These are phyloP conservation scores for Thamnaconus septentrionalis DNA, from an alignment of 2,113 vertebrate genomes.

Conservation along the genomic window DNA sequence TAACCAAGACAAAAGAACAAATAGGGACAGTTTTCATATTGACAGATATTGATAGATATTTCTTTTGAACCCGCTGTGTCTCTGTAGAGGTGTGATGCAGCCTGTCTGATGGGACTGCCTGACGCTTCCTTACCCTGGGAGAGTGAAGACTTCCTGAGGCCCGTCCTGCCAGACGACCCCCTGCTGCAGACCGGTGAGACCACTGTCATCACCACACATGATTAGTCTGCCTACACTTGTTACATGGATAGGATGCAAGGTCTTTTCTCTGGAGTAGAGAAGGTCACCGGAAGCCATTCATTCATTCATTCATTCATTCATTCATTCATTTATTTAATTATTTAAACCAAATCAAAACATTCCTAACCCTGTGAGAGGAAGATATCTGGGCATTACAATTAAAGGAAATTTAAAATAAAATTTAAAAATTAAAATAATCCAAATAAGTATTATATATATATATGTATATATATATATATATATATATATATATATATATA, in stretches of 20 bases:
- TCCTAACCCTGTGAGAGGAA: too few relatives aligned
- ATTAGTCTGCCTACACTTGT: too few relatives aligned
- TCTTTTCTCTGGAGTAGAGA: neutral
- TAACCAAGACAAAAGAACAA: neutral
- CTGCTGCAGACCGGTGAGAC: constrained; percentile 90
- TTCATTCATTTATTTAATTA: too few relatives aligned
- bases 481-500: too few relatives aligned
- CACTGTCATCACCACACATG: neutral
- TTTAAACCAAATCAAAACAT: too few relatives aligned
- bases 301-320: neutral
- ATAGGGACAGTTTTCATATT: neutral
- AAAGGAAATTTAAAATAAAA: too few relatives aligned
- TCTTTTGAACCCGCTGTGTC: neutral
- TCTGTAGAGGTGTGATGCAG: constrained; percentile 81
- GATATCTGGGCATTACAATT: too few relatives aligned
- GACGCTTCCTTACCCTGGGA: constrained; percentile 83
- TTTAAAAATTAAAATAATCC: too few relatives aligned
- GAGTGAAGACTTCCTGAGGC: constrained; percentile 87
- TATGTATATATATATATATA: too few relatives aligned
- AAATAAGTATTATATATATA: too few relatives aligned
- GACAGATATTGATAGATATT: neutral
- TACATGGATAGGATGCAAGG: too few relatives aligned
- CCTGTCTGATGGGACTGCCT: constrained; percentile 71
- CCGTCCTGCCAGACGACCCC: constrained; percentile 85
- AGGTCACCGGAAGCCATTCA: neutral